Conservation (phyloP, 2,797 vertebrate genomes). For the Sebastes kiyomatsui region DNA sequence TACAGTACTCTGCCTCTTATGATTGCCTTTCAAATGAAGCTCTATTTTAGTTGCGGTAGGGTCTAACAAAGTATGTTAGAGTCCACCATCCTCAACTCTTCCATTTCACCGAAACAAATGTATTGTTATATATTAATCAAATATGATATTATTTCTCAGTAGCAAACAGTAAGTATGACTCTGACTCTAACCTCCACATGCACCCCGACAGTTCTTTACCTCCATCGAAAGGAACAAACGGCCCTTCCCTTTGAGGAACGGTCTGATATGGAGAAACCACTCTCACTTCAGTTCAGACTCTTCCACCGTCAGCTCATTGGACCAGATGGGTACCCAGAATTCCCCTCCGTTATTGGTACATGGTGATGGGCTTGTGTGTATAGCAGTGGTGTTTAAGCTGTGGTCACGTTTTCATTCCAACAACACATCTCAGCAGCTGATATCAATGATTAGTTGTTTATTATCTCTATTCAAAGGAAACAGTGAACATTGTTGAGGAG, state of each 20-base stretch:
- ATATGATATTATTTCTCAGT: not conserved
- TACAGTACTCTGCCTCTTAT: not conserved
- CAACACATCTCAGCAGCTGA: not conserved
- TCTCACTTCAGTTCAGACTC: constrained; percentile 42
- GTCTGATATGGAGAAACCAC: not conserved
- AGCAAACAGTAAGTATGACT: not conserved
- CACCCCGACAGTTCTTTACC: constrained; percentile 2
- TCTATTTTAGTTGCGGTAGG: no score
- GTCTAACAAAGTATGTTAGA: no score
- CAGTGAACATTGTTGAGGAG: not conserved
- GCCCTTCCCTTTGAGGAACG: constrained; percentile 21
- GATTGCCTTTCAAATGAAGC: no score
- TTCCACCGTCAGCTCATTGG: constrained; percentile 42
- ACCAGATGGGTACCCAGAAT: constrained; percentile 12
- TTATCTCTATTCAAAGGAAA: not conserved
- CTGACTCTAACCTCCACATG: not conserved
- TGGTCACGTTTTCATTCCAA: not conserved
- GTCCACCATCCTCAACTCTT: not conserved
- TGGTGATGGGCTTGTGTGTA: not conserved
- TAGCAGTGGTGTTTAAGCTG: not conserved
- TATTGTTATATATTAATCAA: not conserved
- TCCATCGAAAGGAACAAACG: not conserved
- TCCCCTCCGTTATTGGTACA: not conserved
- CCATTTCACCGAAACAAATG: not conserved
- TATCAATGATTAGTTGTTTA: not conserved